Percentiles rank a stretch among this genome's conserved stretches.
phyloP scores from a whole-genome alignment of 1,140 invertebrate genomes.

The Drosophila trapezifrons region DNA sequence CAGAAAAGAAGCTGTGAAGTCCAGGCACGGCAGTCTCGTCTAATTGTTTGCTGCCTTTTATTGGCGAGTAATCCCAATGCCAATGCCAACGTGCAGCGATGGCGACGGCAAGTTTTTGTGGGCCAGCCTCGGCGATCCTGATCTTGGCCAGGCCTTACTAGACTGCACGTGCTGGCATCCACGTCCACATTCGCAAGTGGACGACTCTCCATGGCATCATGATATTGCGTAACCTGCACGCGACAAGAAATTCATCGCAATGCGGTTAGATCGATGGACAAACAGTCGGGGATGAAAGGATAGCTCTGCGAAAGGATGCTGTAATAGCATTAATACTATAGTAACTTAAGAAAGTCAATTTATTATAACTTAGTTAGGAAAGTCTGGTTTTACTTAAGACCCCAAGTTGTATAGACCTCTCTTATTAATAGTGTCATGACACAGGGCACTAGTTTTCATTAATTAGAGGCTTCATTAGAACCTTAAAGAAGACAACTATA shows the following conservation, averaged over 20 bases:
- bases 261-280: conserved; percentile 9
- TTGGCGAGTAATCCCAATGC: conserved; percentile 63
- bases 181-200: conserved; percentile 31
- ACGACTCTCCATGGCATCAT: conserved; percentile 25
- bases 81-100: conserved; percentile 50
- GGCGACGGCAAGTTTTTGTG: conserved; percentile 65
- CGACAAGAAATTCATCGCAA: conserved; percentile 74
- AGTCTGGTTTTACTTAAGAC: too few relatives aligned
- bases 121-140: conserved; percentile 21
- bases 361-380: too few relatives aligned
- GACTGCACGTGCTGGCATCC: conserved; percentile 70
- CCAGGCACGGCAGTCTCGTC: conserved; percentile 51
- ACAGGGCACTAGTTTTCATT: too few relatives aligned
- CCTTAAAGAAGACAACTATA: too few relatives aligned
- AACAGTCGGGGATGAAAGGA: conserved; percentile 2
- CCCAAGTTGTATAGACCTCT: too few relatives aligned
- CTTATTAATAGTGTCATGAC: too few relatives aligned
- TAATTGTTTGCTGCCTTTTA: conserved; percentile 78
- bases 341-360: neutral
- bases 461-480: too few relatives aligned
- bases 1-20: conserved; percentile 5
- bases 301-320: neutral
- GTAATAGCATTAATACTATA: neutral
- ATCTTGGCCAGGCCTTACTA: conserved; percentile 45
- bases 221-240: conserved; percentile 76